phyloP scores from a whole-genome alignment of 2,888 invertebrate species.

The Lutraria lutraria region DNA sequence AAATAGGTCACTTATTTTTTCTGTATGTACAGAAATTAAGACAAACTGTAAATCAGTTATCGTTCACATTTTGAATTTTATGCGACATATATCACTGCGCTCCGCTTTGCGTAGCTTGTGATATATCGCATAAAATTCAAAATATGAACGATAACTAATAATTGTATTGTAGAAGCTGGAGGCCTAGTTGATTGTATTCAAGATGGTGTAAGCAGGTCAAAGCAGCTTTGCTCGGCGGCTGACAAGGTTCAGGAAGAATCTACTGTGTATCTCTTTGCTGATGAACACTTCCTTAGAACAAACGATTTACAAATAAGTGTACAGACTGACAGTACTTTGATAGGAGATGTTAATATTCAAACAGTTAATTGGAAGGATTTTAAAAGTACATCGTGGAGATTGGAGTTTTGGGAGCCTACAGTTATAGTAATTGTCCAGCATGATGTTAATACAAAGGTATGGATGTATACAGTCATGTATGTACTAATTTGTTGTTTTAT shows the following conservation, averaged over 20 bases:
- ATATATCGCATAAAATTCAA: too few relatives aligned
- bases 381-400: not conserved
- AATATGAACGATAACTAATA: too few relatives aligned
- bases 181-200: conserved; percentile 29
- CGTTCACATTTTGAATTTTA: too few relatives aligned
- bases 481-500: not conserved
- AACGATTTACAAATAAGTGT: not conserved
- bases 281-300: not conserved
- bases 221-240: not conserved
- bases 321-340: not conserved
- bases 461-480: not conserved
- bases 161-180: conserved; percentile 24
- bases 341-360: not conserved
- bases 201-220: conserved; percentile 9
- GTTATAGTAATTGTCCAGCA: conserved; percentile 1
- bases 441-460: conserved; percentile 1
- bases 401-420: not conserved
- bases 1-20: too few relatives aligned
- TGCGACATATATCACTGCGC: too few relatives aligned
- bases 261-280: conserved; percentile 33
- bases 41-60: too few relatives aligned
- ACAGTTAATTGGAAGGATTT: not conserved
- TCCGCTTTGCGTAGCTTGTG: too few relatives aligned
- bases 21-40: too few relatives aligned
- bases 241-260: not conserved